Evolutionary conservation across 2,888 invertebrate species (phyloP), one percentile per base, ranked within the genome.

Genomic region (Carterocephalus palaemon): DNA sequence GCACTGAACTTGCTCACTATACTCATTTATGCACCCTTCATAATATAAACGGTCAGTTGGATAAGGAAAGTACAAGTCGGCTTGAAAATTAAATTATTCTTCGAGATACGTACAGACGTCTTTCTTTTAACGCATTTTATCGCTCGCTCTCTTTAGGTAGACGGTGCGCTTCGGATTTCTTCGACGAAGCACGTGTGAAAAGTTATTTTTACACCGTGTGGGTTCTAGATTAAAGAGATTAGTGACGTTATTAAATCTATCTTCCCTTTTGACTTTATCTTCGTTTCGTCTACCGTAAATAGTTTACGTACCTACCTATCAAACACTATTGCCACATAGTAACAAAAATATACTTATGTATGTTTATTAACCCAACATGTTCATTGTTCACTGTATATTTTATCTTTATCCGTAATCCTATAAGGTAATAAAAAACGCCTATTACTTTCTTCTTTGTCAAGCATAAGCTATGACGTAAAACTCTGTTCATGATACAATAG

Each of bases 21-120:
- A 63, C 72, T 81, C 75, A 83, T 79, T 82, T 80, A 84, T 84
- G 83, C 84, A 84, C 84, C 84, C 84, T 80, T 80, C 75, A 67
- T 74, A 42, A 42, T 34, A 42, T 34, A 73, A 73, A 71, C 75
- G 76, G 68, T 74, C 75, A 75, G 70, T 67, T 76, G 78, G 69
- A 62, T 73, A 65, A 71, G 71, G 70, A 72, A 67, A 70, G 42
- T 42, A 42, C 41, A 19, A 34, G 15, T 34, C 34, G 34, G 28
- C 28, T 34, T 42, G 42, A 42, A 42, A 42, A 42, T 42, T 42
- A 42, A 42, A 42, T 42, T 42, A 42, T 42, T 42, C 42, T 34
- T 34, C 28, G 34, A 34, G 42, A 42, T 42, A 34, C 42, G 33
- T 42, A 34, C 42, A 26, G 28, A 34, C 28, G 34, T 42, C 34